Base-by-base conservation (phyloP, 2,113 vertebrate genomes). In the Mesoclemmys tuberculata region DNA sequence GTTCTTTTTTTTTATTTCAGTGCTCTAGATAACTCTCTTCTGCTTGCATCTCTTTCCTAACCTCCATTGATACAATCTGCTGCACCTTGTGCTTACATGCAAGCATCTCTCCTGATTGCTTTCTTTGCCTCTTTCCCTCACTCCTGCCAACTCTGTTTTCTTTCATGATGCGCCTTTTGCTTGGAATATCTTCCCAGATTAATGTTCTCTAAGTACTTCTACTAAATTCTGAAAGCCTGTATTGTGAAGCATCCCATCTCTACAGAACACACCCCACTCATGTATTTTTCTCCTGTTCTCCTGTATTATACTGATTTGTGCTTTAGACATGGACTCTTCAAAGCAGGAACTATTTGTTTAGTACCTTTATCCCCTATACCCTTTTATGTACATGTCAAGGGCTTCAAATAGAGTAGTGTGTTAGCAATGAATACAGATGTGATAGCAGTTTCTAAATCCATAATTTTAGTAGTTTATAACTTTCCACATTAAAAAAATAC, bases 211-310 rank as follows among this genome's bases (percentile, higher is more conserved):
- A 1, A 1, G 9, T 44, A 82, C n/a, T 86, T 56, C 35, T 77
- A 27, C 22, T 29, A 19, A 22, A 3, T 2, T 44, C 22, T 7
- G 5, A 0, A 0, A 89, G n/a, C 51, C 38, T 14, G 3, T 10
- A 3, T 0, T 1, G 10, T 75, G 55, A 27, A 48, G 46, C 35
- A 19, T 74, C 78, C 61, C 27, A 38, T 56, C 48, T 64, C 51
- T 56, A 2, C 46, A 1, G 9, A 16, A 0, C 0, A 0, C 29
- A 27, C 0, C 0, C 11, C 0, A 6, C 52, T 88, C 55, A 52
- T 38, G 13, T 1, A 0, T 56, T 90, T 0, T 0, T n/a, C 54
- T 58, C 14, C 44, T 2, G 2, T 29, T 26, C 46, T 54, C 44
- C 6, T 0, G 29, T 75, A 11, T 81, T 52, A 3, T 10, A 0